A percentile compares a stretch with the other conserved stretches of the same genome.
phyloP scores from a whole-genome alignment of 2,888 invertebrate genomes.

The Tetranychus truncatus region DNA sequence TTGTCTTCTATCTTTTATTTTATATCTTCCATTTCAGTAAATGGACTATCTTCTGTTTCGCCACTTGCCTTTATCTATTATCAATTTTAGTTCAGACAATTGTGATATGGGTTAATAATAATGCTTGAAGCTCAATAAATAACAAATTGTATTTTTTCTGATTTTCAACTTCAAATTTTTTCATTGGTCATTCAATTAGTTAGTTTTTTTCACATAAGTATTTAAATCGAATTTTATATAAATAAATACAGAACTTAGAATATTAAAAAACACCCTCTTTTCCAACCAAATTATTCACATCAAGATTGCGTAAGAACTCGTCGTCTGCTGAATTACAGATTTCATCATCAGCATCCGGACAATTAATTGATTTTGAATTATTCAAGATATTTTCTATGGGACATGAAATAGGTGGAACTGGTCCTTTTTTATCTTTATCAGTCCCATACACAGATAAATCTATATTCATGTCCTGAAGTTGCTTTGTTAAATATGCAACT shows the following conservation, averaged over 20 bases:
- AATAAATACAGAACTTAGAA: no score
- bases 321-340: background rate
- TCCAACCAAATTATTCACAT: background rate
- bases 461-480: background rate
- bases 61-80: background rate
- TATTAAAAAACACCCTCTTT: no score
- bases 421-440: background rate
- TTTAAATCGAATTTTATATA: no score
- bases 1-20: conserved; percentile 9
- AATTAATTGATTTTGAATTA: background rate
- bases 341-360: background rate
- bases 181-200: no score
- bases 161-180: no score
- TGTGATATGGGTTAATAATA: background rate
- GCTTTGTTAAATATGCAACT: background rate
- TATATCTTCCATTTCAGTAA: background rate
- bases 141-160: no score
- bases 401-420: background rate
- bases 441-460: background rate
- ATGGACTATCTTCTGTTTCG: background rate
- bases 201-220: no score
- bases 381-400: background rate
- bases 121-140: background rate
- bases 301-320: background rate
- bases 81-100: background rate